Percentiles rank a stretch among this genome's conserved stretches.
Conservation (phyloP, 2,113 vertebrate species). For the Motacilla alba region DNA sequence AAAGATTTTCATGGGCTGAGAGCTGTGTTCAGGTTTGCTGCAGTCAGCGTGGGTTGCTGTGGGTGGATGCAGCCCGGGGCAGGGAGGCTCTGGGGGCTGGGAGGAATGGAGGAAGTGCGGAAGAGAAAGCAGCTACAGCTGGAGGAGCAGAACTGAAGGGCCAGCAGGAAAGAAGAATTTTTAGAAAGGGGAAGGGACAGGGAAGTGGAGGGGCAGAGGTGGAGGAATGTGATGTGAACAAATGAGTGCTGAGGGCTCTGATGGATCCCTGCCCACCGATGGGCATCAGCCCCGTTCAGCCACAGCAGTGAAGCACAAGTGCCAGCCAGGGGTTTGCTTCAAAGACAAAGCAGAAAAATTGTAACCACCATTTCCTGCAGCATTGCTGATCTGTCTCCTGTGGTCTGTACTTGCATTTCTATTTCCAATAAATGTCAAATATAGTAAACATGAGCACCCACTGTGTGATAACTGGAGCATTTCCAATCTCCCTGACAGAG, state of each 20-base stretch:
- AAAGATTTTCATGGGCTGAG: neutral
- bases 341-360: neutral
- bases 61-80: neutral
- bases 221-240: neutral
- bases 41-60: neutral
- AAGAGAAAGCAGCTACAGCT: neutral
- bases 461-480: neutral
- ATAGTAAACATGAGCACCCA: neutral
- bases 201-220: neutral
- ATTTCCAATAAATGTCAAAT: neutral
- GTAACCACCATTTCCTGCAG: neutral
- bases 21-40: neutral
- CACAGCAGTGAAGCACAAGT: neutral
- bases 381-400: neutral
- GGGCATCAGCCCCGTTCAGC: neutral
- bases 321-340: neutral
- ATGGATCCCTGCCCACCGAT: neutral
- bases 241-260: neutral
- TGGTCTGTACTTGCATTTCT: neutral
- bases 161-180: neutral
- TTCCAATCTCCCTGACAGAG: neutral
- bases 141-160: neutral
- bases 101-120: neutral
- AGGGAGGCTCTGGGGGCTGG: neutral
- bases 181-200: accelerated